Evolutionary conservation across 2,797 vertebrate genomes (phyloP).

Genomic region (Caiman crocodilus): DNA sequence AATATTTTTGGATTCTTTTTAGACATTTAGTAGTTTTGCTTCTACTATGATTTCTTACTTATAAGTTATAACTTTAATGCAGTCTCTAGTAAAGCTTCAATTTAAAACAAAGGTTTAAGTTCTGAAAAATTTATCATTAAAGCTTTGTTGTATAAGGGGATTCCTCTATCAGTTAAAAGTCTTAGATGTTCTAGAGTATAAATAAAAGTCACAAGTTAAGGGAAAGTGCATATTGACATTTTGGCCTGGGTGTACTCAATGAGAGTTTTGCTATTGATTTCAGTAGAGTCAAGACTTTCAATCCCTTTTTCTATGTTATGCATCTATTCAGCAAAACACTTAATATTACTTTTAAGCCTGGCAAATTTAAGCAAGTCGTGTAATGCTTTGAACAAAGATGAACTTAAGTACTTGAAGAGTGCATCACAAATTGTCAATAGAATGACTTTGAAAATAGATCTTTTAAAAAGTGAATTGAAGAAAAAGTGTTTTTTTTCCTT

Average conservation of each 20-base stretch:
- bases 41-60: conserved; percentile 22
- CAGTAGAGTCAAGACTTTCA: neutral
- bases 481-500: too few species aligned
- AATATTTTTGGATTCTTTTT: conserved; percentile 56
- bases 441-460: neutral
- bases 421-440: neutral
- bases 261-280: neutral
- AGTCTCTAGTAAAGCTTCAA: conserved; percentile 14
- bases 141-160: neutral
- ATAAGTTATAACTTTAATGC: neutral
- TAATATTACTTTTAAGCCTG: neutral
- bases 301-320: neutral
- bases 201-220: neutral
- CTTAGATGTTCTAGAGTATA: conserved; percentile 1
- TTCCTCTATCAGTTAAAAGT: neutral
- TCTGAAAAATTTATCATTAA: neutral
- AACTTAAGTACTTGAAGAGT: neutral
- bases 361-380: neutral
- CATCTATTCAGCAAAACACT: neutral
- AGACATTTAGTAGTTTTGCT: conserved; percentile 45
- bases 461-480: neutral
- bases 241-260: neutral
- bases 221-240: neutral
- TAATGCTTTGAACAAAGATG: conserved; percentile 9
- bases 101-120: neutral